Percentiles rank a stretch among this genome's conserved stretches.
Conservation (phyloP, 2,113 vertebrate genomes). For the Agapornis roseicollis region DNA sequence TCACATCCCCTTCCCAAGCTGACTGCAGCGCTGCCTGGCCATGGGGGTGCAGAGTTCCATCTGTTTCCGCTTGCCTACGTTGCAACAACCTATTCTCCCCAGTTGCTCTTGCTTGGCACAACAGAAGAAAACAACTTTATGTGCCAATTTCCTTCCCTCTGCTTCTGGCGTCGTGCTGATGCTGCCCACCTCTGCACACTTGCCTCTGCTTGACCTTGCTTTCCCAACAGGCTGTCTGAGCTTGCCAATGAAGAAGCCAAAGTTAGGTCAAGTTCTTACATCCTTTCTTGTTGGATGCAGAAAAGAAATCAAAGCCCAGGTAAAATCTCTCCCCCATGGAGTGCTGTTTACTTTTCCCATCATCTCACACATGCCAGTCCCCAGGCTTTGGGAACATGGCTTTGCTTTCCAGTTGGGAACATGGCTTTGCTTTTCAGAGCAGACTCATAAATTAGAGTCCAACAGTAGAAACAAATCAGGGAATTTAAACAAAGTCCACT, state of each 20-base stretch:
- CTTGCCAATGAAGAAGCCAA: not conserved
- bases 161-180: not conserved
- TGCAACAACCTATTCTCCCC: not conserved
- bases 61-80: not conserved
- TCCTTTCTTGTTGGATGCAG: not conserved
- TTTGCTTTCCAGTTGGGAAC: not conserved
- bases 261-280: not conserved
- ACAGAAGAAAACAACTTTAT: not conserved
- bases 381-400: not conserved
- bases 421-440: not conserved
- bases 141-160: slow-evolving; percentile 13
- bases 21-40: rapidly evolving
- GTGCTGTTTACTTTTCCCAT: not conserved
- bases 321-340: not conserved
- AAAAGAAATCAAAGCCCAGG: not conserved
- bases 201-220: not conserved
- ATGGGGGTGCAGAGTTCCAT: not conserved
- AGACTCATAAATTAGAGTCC: not conserved
- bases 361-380: not conserved
- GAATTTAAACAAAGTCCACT: not conserved
- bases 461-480: not conserved
- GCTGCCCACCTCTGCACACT: not conserved
- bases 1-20: not conserved
- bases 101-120: not conserved
- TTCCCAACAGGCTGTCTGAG: rapidly evolving